A percentile compares a stretch with the other conserved stretches of the same genome.
Conservation (phyloP, 2,888 invertebrate species). For the Pollenia amentaria region DNA sequence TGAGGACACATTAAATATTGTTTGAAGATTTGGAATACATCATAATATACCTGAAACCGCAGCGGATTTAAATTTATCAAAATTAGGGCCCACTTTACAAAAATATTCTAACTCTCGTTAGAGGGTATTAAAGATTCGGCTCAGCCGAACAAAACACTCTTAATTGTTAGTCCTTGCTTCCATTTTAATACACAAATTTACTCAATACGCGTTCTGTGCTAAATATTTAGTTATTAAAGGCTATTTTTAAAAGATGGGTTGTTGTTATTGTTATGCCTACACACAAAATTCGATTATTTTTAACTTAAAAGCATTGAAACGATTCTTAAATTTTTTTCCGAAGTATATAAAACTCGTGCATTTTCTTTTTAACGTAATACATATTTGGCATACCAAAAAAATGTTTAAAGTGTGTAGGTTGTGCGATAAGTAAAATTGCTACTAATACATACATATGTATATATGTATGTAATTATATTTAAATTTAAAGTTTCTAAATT, state of each 20-base stretch:
- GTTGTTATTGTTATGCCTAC: slow-evolving; percentile 15
- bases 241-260: slow-evolving; percentile 57
- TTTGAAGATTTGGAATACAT: no score
- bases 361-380: slow-evolving; percentile 50
- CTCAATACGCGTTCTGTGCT: not conserved
- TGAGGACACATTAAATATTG: no score
- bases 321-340: slow-evolving; percentile 15
- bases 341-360: slow-evolving; percentile 52
- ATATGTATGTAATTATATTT: slow-evolving; percentile 4
- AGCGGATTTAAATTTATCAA: no score
- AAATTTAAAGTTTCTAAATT: slow-evolving; percentile 47
- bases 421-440: slow-evolving; percentile 18
- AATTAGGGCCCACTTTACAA: no score
- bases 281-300: slow-evolving; percentile 18
- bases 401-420: slow-evolving; percentile 55
- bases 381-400: slow-evolving; percentile 67
- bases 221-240: slow-evolving; percentile 28
- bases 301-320: slow-evolving; percentile 51
- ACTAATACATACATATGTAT: slow-evolving; percentile 11
- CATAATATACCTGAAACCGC: no score
- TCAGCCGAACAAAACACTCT: no score
- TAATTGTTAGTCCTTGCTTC: no score
- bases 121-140: no score
- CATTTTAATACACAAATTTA: no score
- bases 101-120: no score